Base-by-base conservation (phyloP, 2,888 invertebrate species). In the Drosophila colorata region DNA sequence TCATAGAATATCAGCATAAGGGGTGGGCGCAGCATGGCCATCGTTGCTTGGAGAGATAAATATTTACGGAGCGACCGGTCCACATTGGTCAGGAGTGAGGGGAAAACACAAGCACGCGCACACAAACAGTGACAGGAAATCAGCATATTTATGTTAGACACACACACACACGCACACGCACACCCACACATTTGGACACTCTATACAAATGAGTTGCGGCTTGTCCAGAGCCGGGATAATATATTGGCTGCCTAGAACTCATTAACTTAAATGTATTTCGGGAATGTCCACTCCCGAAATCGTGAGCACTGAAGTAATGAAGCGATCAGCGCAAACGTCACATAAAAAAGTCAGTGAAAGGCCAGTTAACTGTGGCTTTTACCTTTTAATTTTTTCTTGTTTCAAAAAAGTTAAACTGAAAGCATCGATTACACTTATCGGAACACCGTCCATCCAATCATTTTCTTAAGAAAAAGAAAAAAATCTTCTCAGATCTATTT, bases 71-170 rank as follows among this genome's bases (percentile, higher is more conserved):
- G 52, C 58, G 23, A 51, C 51, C 35, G 49, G 28, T 46, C 55
- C 44, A 55, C 68, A 71, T 71, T 58, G 63, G 51, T 71, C 69
- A 63, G 37, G 40, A 55, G 63, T 38, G 53, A 53, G 35, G 53
- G 67, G 20, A 56, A 51, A 16, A 31, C n/a, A 40, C 14, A 51
- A 16, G 35, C 37, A 51, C 53, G 31, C 48, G 20, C 48, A 58
- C 25, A 38, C 28, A 44, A 5, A 14, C 18, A 51, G 14, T 16
- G 38, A 59, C 28, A 46, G 31, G 31, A 46, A 14, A 11, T 16
- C 46, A 46, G 14, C 46, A 46, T 46, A 31, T 46, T 35, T 48
- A 35, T 48, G 47, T 33, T 20, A 48, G 13, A 46, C 51, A 40
- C 40, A 48, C 35, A 61, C 20, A 43, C 13, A 49, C 35, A 59